Base-by-base conservation (phyloP, 92 coral and sea anemone genomes). In the Ricordea florida region DNA sequence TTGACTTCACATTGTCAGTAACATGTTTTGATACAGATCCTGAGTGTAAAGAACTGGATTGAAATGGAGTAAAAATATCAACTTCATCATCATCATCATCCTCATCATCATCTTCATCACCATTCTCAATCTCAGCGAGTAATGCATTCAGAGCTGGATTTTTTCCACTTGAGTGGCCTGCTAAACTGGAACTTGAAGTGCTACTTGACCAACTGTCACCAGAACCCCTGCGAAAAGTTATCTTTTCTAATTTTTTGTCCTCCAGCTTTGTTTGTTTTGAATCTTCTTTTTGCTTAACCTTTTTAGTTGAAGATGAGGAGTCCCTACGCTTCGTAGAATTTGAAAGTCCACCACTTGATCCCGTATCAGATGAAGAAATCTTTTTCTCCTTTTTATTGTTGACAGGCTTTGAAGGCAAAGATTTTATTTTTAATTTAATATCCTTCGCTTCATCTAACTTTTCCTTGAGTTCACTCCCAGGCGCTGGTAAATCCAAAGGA, bases 191-290 rank as follows among this genome's bases (percentile, higher is more conserved):
- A 47, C 87, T 62, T 38, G 99, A 85, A 18, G 97, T 71, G 35
- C 96, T 89, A 20, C 93, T 92, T 23, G 97, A 84, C 97, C 99
- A 92, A 32, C 99, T 96, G 31, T 96, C 99, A 17, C 92, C 94
- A 15, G 99, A 96, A 49, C 93, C 80, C 10, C 98, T 87, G 3
- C 99, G 91, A 63, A 96, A 83, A 33, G 92, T 92, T 23, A 96
- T 79, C 79, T 92, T 96, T 16, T 88, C 96, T 8, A 92, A 38
- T 29, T 51, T 86, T 33, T 75, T 88, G 5, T 92, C 89, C 15
- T 87, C 89, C 36, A 52, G 72, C 79, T 91, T 93, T 13, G 69
- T 10, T 1, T 48, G 66, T 41, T 87, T 90, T 13, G 65, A 15
- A 52, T 77, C 84, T 14, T 72, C 44, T 60, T 76, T 74, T 31